These are phyloP conservation scores for Nasonovia ribisnigri DNA, from an alignment of 2,888 invertebrate genomes.

Conservation along the genomic window DNA sequence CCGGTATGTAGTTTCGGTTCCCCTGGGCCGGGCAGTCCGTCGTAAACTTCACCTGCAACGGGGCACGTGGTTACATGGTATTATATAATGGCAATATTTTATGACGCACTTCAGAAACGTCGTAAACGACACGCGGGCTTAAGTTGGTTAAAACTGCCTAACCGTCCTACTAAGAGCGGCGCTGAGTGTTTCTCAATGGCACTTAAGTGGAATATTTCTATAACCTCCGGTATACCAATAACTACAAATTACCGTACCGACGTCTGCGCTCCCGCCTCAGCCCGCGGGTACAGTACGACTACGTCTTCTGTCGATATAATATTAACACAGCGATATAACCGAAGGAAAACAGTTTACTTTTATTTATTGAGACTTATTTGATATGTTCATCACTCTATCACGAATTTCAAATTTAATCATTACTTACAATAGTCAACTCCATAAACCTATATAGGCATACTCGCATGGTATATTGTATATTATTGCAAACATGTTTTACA, in stretches of 20 bases:
- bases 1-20: conserved; percentile 80
- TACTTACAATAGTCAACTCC: background rate
- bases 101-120: background rate
- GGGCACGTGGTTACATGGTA: background rate
- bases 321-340: background rate
- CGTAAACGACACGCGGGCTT: background rate
- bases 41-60: conserved; percentile 74
- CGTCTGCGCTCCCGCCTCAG: background rate
- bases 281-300: background rate
- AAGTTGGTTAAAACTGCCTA: background rate
- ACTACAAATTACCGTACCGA: background rate
- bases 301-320: background rate
- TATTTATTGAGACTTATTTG: background rate
- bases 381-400: background rate
- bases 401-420: background rate
- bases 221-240: background rate
- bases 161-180: background rate
- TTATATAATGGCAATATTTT: background rate
- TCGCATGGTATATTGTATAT: too few relatives aligned
- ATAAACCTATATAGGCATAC: background rate
- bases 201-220: background rate
- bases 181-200: background rate
- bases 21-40: conserved; percentile 81
- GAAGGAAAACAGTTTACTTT: background rate
- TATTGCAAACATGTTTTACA: background rate